phyloP scores from a whole-genome alignment of 2,888 invertebrate genomes.

The Drosophila helvetica region DNA sequence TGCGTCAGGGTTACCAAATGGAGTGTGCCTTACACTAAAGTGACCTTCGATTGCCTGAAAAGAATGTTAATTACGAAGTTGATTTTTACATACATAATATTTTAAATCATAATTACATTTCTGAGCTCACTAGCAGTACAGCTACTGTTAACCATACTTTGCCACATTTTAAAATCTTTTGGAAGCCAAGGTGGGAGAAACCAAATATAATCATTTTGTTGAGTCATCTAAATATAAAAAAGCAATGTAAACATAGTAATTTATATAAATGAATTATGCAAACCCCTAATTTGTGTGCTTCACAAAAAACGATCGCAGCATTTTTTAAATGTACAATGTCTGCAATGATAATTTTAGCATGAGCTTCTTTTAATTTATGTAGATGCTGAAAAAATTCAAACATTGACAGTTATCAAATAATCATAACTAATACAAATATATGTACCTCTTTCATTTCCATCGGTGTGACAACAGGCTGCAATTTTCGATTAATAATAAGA shows the following conservation, averaged over 20 bases:
- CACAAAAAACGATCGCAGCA: conserved; percentile 91
- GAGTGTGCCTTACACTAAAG: conserved; percentile 88
- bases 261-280: conserved; percentile 20
- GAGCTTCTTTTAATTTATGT: conserved; percentile 87
- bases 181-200: conserved; percentile 91
- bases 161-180: conserved; percentile 87
- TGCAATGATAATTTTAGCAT: conserved; percentile 91
- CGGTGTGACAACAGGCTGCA: conserved; percentile 84
- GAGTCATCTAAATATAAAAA: conserved; percentile 87
- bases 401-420: neutral
- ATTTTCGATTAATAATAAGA: conserved; percentile 89
- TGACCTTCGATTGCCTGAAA: conserved; percentile 89
- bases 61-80: neutral
- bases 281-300: conserved; percentile 85
- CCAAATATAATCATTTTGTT: conserved; percentile 91
- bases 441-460: conserved; percentile 49
- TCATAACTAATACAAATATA: neutral
- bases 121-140: conserved; percentile 88
- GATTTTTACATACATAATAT: neutral
- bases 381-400: conserved; percentile 85
- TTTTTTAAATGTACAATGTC: conserved; percentile 89
- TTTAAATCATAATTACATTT: conserved; percentile 76
- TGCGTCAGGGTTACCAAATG: conserved; percentile 86
- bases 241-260: neutral
- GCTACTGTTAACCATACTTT: conserved; percentile 76